Conservation (phyloP, 2,113 vertebrate species). For the Tonatia bakeri region DNA sequence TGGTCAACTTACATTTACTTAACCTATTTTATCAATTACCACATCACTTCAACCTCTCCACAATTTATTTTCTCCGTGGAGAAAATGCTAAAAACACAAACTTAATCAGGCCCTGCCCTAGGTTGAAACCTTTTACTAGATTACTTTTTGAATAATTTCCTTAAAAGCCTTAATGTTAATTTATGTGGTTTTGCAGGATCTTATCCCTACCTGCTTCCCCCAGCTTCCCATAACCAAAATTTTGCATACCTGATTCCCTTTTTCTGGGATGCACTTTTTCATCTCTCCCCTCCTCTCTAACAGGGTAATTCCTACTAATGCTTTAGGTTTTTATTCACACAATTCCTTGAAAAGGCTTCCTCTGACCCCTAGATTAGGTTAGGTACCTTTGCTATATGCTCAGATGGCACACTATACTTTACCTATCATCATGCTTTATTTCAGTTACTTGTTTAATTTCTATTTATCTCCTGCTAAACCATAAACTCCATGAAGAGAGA, state of each 20-base stretch:
- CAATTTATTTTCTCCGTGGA: neutral
- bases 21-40: neutral
- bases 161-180: neutral
- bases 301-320: neutral
- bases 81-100: neutral
- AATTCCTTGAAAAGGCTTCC: neutral
- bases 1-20: neutral
- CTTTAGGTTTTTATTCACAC: neutral
- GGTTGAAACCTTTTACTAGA: neutral
- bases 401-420: neutral
- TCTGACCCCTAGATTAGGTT: neutral
- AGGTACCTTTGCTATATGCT: neutral
- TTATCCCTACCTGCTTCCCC: neutral
- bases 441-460: slow-evolving; percentile 26
- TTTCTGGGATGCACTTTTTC: neutral
- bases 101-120: neutral
- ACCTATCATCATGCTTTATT: neutral
- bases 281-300: neutral
- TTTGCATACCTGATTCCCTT: neutral
- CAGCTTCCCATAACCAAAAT: neutral
- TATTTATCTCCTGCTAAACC: neutral
- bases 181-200: neutral
- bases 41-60: neutral
- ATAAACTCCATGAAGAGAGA: neutral
- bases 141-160: neutral